Evolutionary conservation across 2,888 invertebrate species (phyloP).

Genomic region (Fabriciana adippe): DNA sequence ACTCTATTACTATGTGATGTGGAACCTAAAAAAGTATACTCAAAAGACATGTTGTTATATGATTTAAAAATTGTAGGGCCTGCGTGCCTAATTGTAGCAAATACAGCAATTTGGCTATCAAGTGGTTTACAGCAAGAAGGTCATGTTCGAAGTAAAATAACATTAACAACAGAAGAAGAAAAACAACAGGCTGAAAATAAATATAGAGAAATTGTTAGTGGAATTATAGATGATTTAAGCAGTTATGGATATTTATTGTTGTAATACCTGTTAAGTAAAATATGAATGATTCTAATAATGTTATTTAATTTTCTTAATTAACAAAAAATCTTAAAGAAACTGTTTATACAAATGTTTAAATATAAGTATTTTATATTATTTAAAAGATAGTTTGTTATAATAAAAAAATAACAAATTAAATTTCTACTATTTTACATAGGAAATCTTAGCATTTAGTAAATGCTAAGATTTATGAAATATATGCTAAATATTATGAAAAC

Average conservation of each 20-base stretch:
- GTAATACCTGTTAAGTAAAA: not conserved
- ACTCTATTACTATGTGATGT: conserved; percentile 47
- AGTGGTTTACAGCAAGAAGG: conserved; percentile 71
- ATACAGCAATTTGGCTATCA: conserved; percentile 69
- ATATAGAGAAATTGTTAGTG: conserved; percentile 57
- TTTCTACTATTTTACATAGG: too few species aligned
- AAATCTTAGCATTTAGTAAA: too few species aligned
- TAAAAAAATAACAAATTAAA: too few species aligned
- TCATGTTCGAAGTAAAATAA: conserved; percentile 64
- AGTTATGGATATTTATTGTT: conserved; percentile 52
- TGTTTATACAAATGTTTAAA: too few species aligned
- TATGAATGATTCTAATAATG: not conserved
- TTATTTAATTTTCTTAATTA: too few species aligned
- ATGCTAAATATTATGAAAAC: too few species aligned
- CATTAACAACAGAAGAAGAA: conserved; percentile 53
- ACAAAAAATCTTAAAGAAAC: too few species aligned
- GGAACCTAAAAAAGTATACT: conserved; percentile 51
- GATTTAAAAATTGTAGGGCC: conserved; percentile 64
- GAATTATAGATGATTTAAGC: conserved; percentile 63
- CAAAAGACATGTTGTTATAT: conserved; percentile 53
- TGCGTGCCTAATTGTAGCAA: conserved; percentile 66
- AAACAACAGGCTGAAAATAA: conserved; percentile 50
- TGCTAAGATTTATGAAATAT: too few species aligned
- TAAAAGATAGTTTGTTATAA: too few species aligned
- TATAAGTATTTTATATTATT: too few species aligned